Conservation (phyloP, 2,797 vertebrate genomes). For the Alectoris magna region DNA sequence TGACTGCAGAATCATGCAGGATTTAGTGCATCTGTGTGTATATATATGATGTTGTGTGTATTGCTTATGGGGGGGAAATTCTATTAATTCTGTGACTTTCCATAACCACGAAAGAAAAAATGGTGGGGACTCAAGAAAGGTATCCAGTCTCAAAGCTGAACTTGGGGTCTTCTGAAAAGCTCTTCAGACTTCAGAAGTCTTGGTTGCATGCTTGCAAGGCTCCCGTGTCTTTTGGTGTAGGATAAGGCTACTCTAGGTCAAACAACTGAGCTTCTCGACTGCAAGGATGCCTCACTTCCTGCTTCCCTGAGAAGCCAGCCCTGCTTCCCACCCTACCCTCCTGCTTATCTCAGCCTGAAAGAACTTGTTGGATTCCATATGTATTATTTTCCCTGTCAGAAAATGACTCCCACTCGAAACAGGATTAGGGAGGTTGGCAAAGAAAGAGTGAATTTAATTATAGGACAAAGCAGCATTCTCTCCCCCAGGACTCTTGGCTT, state of each 20-base stretch:
- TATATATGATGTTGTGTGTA: too few species aligned
- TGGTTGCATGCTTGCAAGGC: fast-evolving
- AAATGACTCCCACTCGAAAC: constrained; percentile 55
- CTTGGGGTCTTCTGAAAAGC: neutral
- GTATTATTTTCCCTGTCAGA: constrained; percentile 39
- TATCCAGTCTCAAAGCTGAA: neutral
- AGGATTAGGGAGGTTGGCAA: constrained; percentile 53
- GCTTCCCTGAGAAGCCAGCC: neutral
- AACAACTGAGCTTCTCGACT: neutral
- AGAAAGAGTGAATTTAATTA: constrained; percentile 66
- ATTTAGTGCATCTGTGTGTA: neutral
- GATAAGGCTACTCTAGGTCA: neutral
- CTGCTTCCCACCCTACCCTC: neutral
- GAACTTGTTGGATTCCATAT: constrained; percentile 47
- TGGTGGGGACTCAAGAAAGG: neutral
- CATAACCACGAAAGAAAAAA: neutral
- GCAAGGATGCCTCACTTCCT: neutral
- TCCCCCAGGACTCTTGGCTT: constrained; percentile 33
- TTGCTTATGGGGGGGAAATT: neutral
- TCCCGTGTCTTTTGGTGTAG: neutral
- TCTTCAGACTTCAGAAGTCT: neutral
- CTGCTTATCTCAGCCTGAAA: constrained; percentile 10
- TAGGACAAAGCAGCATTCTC: constrained; percentile 46
- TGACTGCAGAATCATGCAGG: neutral
- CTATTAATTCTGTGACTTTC: neutral